Evolutionary conservation across 2,888 invertebrate species (phyloP).

Genomic region (Hyposoter dolosus): DNA sequence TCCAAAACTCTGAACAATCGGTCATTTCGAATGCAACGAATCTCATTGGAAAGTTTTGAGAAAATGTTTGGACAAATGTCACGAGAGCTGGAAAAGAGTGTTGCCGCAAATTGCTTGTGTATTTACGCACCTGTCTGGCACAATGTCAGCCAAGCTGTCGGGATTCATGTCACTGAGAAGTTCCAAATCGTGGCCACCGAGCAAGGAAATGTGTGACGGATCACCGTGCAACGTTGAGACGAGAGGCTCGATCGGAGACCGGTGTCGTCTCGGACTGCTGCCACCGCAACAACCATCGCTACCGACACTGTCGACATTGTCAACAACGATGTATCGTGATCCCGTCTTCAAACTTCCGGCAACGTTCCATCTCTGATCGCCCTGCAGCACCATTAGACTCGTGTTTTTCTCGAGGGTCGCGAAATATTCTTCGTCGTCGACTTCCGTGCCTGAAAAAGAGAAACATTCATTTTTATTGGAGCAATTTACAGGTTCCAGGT

Average conservation of each 20-base stretch:
- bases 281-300: conserved; percentile 68
- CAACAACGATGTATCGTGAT: conserved; percentile 81
- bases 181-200: conserved; percentile 94
- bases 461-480: neutral
- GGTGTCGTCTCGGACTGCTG: conserved; percentile 74
- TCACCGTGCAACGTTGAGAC: conserved; percentile 85
- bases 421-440: conserved; percentile 98
- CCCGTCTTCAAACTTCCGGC: conserved; percentile 80
- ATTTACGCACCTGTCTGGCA: conserved; percentile 89
- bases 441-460: conserved; percentile 90
- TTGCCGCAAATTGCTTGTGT: conserved; percentile 78
- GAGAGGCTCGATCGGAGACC: conserved; percentile 79
- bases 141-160: conserved; percentile 93
- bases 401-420: conserved; percentile 95
- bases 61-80: neutral
- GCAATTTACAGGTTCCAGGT: neutral
- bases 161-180: conserved; percentile 96
- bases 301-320: conserved; percentile 80
- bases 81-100: neutral
- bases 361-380: conserved; percentile 91
- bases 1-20: neutral
- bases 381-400: conserved; percentile 92
- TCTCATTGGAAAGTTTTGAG: neutral
- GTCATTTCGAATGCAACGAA: neutral
- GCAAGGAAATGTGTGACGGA: conserved; percentile 93